These are phyloP conservation scores for Anas flavirostris DNA, from an alignment of 2,797 vertebrate genomes.

Conservation along the genomic window DNA sequence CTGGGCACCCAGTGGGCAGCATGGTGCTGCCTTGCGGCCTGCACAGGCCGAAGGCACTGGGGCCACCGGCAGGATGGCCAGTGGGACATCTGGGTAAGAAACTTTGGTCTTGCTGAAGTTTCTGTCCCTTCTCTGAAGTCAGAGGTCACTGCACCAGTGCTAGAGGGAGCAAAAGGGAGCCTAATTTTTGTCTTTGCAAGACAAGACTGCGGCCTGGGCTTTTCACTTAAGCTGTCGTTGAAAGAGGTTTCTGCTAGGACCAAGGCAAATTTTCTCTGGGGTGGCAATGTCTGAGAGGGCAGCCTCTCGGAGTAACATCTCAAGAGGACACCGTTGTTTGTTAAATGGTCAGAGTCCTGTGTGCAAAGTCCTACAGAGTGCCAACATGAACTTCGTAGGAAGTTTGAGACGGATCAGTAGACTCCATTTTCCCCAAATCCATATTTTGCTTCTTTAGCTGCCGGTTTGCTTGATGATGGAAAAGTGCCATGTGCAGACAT, in stretches of 20 bases:
- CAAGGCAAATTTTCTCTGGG: background rate
- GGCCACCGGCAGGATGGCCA: too few relatives aligned
- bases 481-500: background rate
- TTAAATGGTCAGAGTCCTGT: rapidly evolving
- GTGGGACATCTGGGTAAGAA: too few relatives aligned
- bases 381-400: background rate
- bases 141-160: background rate
- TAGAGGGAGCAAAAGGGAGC: background rate
- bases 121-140: background rate
- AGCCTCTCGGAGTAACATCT: background rate
- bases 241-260: background rate
- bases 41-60: too few relatives aligned
- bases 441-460: background rate
- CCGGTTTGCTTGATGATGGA: background rate
- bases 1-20: too few relatives aligned
- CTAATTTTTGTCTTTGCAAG: background rate
- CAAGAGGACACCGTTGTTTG: background rate
- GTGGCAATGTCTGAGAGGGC: background rate
- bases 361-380: background rate
- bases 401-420: background rate
- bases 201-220: too few relatives aligned
- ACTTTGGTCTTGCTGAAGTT: background rate
- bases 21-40: background rate
- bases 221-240: background rate
- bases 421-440: background rate